A percentile compares a stretch with the other conserved stretches of the same genome.
These are phyloP conservation scores for Fregata magnificens DNA, from an alignment of 2,113 vertebrate species.

Conservation along the genomic window DNA sequence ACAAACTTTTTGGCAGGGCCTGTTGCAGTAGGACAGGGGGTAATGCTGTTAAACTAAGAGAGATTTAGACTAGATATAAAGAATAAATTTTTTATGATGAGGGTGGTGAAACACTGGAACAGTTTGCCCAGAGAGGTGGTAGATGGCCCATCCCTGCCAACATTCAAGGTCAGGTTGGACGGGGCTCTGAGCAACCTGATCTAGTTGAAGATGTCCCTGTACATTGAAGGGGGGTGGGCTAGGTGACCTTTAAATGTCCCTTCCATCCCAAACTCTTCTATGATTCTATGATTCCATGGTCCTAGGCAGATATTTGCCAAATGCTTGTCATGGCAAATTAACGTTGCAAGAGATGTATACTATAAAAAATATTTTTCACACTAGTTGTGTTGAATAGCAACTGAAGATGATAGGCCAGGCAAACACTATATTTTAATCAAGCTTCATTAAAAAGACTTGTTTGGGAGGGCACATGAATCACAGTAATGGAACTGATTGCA, in stretches of 20 bases:
- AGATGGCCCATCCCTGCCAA: neutral
- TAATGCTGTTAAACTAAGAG: neutral
- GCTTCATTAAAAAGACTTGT: neutral
- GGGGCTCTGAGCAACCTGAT: neutral
- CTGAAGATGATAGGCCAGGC: neutral
- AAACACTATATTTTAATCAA: neutral
- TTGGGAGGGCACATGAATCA: neutral
- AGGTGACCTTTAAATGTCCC: neutral
- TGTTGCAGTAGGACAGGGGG: rapidly evolving
- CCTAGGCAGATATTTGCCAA: neutral
- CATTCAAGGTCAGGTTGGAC: neutral
- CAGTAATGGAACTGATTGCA: neutral
- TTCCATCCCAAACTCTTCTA: neutral
- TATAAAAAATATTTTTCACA: neutral
- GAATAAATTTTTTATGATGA: neutral
- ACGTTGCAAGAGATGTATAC: neutral
- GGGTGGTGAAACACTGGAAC: neutral
- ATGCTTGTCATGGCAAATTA: neutral
- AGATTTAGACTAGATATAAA: neutral
- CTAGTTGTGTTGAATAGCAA: neutral
- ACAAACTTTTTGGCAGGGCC: neutral
- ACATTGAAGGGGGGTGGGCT: neutral
- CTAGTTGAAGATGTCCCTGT: neutral
- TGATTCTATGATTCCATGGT: neutral
- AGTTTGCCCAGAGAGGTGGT: neutral